Evolutionary conservation across 2,888 invertebrate genomes (phyloP).

Genomic region (Psococerastis gibbosa): DNA sequence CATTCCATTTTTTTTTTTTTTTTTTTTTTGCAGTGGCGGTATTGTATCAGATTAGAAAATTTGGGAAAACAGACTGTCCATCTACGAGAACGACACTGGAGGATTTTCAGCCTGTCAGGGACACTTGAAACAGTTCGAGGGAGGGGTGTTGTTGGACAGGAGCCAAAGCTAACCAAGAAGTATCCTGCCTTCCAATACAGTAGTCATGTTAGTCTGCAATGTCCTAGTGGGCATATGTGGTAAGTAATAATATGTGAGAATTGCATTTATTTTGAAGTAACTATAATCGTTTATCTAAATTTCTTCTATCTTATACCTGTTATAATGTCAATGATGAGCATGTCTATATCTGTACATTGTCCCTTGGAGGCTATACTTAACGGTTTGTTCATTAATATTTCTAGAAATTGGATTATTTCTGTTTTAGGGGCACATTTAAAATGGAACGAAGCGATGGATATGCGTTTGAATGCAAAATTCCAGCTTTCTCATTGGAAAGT

Average conservation of each 20-base stretch:
- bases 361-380: too few species aligned
- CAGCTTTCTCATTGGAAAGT: constrained; percentile 91
- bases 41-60: constrained; percentile 93
- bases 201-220: constrained; percentile 91
- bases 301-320: constrained; percentile 9
- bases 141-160: constrained; percentile 94
- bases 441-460: constrained; percentile 96
- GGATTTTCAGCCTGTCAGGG: constrained; percentile 85
- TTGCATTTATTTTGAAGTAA: not conserved
- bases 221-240: constrained; percentile 97
- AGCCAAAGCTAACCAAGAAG: constrained; percentile 72
- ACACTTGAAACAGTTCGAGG: constrained; percentile 89
- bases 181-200: constrained; percentile 95
- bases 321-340: not conserved
- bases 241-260: constrained; percentile 26
- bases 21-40: constrained; percentile 78
- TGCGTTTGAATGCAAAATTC: constrained; percentile 92
- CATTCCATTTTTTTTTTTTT: too few species aligned
- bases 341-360: too few species aligned
- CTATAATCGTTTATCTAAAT: constrained; percentile 8
- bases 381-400: too few species aligned
- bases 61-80: constrained; percentile 76
- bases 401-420: too few species aligned
- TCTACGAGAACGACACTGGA: constrained; percentile 91
- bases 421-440: constrained; percentile 76